Percentiles rank a stretch among this genome's conserved stretches.
These are phyloP conservation scores for Criorhina ranunculi DNA, from an alignment of 2,888 invertebrate species.

Conservation along the genomic window DNA sequence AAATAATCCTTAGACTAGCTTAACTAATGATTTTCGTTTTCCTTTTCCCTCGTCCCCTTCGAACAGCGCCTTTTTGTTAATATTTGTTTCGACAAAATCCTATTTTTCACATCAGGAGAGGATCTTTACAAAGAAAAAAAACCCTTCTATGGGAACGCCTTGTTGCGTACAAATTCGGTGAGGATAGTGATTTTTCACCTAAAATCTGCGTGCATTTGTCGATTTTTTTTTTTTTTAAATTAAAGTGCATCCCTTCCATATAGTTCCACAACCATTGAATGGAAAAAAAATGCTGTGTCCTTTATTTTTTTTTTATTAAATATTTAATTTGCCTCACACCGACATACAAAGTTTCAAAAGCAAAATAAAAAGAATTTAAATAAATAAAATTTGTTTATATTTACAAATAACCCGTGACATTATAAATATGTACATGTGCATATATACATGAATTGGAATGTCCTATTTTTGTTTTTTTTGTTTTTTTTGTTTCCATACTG, in stretches of 20 bases:
- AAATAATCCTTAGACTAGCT: too few species aligned
- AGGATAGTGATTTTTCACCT: too few species aligned
- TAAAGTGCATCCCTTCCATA: neutral
- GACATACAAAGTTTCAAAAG: neutral
- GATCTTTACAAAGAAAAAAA: too few species aligned
- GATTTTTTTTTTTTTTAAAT: neutral
- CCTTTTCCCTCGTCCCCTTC: too few species aligned
- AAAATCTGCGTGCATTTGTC: too few species aligned
- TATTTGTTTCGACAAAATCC: too few species aligned
- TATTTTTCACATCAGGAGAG: too few species aligned
- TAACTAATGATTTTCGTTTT: too few species aligned
- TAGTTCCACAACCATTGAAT: neutral
- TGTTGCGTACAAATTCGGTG: too few species aligned
- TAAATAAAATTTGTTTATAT: constrained; percentile 1
- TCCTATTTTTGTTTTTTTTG: neutral
- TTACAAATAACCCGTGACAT: neutral
- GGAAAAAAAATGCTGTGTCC: neutral
- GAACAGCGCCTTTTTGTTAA: too few species aligned
- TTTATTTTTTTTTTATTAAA: constrained; percentile 21
- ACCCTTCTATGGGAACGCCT: too few species aligned
- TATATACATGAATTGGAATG: neutral
- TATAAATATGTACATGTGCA: too few species aligned
- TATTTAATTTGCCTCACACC: constrained; percentile 17
- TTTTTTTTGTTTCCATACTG: neutral
- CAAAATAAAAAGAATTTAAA: neutral